Evolutionary conservation across 2,113 vertebrate genomes (phyloP), one percentile per base, ranked within the genome.

Genomic region (Psammodynastes pulverulentus): DNA sequence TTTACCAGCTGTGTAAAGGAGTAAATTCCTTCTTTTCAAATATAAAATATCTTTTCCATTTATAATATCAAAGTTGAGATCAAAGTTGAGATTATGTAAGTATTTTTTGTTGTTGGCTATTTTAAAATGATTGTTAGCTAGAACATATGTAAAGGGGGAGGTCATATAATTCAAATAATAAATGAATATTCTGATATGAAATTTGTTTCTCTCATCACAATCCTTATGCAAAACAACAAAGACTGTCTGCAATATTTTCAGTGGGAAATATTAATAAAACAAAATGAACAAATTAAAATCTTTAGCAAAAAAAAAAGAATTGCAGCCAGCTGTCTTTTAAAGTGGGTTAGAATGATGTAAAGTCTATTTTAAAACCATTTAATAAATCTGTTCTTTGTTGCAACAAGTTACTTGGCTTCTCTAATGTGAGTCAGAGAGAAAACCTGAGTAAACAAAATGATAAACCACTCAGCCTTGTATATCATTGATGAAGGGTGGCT

Each of bases 281-380:
- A 56, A 89, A 17, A 21, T 54, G 43, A 48, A 49, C 10, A 58
- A 24, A 89, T 21, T 9, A 43, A 94, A 91, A 92, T 48, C 90
- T 3, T n/a, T 87, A 89, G 23, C 29, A 49, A 90, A 90, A 91
- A 62, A 34, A 29, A 1, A 1, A 51, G 51, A 52, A 17, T 5
- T 92, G 91, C 53, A 94, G 87, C 46, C n/a, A 86, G 56, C 39
- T 94, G 92, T 43, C 84, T 95, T 86, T 94, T 62, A 93, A 39
- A n/a, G 58, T 67, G 93, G 54, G 90, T 94, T 94, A 90, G 96
- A 94, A 95, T 94, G 53, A 94, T 48, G 84, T 29, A 91, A 26
- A n/a, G 62, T 9, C 56, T 84, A 9, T 87, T 94, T 92, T 84
- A 39, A 93, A 92, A 87, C 2, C 34, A 34, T 26, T 23, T 54